Evolutionary conservation across 2,888 invertebrate species (phyloP).

Genomic region (Aleiodes testaceus): DNA sequence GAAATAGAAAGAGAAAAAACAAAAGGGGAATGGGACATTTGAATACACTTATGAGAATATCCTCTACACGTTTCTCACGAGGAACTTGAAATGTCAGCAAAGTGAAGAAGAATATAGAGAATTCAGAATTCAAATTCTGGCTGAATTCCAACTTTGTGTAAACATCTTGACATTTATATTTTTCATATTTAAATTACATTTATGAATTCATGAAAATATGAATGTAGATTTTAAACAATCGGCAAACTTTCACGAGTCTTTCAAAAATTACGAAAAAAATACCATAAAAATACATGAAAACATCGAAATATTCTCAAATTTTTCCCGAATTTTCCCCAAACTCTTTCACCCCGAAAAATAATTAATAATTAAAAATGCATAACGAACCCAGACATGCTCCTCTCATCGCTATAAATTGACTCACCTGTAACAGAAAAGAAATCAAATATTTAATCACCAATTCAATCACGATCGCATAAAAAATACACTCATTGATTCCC

Average conservation of each 20-base stretch:
- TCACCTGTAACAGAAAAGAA: slow-evolving; percentile 60
- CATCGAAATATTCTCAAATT: too few species aligned
- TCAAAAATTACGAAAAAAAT: too few species aligned
- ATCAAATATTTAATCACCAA: slow-evolving; percentile 30
- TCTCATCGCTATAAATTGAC: slow-evolving; percentile 34
- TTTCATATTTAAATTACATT: slow-evolving; percentile 66
- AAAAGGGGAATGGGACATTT: slow-evolving; percentile 1
- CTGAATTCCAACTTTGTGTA: slow-evolving; percentile 65
- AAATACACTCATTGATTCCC: slow-evolving; percentile 22
- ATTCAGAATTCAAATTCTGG: slow-evolving; percentile 51
- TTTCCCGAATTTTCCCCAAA: too few species aligned
- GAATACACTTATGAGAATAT: slow-evolving; percentile 23
- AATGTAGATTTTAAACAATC: neutral
- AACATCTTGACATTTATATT: slow-evolving; percentile 70
- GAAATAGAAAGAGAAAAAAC: slow-evolving; percentile 28
- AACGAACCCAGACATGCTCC: slow-evolving; percentile 3
- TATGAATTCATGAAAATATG: slow-evolving; percentile 48
- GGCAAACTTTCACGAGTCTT: neutral
- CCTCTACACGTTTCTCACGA: slow-evolving; percentile 35
- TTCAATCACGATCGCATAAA: slow-evolving; percentile 35
- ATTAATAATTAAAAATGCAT: neutral
- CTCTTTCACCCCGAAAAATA: neutral
- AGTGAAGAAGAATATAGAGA: too few species aligned
- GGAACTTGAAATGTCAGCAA: too few species aligned
- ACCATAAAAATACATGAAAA: too few species aligned